Base-by-base conservation (phyloP, 2,888 invertebrate genomes). In the Steromphala cineraria region DNA sequence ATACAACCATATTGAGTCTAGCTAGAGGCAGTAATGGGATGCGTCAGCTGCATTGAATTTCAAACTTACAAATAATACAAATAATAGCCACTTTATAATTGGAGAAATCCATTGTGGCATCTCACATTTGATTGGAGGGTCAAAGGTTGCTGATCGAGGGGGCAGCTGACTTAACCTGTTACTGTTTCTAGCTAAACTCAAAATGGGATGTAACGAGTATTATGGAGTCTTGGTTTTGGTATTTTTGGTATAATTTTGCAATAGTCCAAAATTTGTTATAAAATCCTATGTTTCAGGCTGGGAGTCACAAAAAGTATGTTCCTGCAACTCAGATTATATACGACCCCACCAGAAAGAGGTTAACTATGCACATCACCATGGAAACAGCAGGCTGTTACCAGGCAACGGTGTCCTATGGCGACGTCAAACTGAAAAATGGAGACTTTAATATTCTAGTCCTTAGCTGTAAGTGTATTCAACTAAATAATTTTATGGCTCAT, bases 391-490 rank as follows among this genome's bases (percentile, higher is more conserved):
- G 97, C 76, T 96, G 97, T 91, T 97, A 96, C 94, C 96, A 96
- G 90, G 97, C 97, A 80, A 95, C 95, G 19, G 96, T 98, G 77
- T 95, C 95, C 89, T 97, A 96, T 92, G 95, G 96, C 80, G 96
- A 96, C 71, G 95, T 95, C 83, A 95, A 96, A 91, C 94, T 98
- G 89, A 96, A 96, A 89, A 97, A 98, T 92, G 98, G 98, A 40
- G 97, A 97, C 93, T 98, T 98, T 91, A 97, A 97, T 94, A 97
- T 98, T 91, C 96, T 98, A 90, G 98, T 98, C 67, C 95, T 98
- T 79, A 97, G 96, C 89, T 96, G 97, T 97, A 94, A 95, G 96
- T 94, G 80, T 74, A 19, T 28, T 19, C 17, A 55, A 4, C 10
- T 2, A 55, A 4, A 4, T 8, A 10, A 13, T 46, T 46, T 46